Conservation (phyloP, 2,888 invertebrate genomes). For the Ligdia adustata region DNA sequence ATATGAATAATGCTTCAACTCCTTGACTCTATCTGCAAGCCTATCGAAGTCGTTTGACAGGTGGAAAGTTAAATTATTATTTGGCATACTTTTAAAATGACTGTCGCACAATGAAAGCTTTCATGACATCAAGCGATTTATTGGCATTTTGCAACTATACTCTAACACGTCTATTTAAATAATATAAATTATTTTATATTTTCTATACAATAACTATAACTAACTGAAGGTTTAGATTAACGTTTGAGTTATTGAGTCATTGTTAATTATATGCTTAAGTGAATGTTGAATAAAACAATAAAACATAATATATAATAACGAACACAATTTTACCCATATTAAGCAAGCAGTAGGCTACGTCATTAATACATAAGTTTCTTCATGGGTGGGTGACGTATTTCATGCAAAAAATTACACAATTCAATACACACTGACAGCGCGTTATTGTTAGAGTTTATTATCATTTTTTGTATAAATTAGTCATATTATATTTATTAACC, state of each 20-base stretch:
- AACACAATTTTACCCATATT: too few relatives aligned
- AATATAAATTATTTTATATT: not conserved
- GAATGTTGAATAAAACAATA: too few relatives aligned
- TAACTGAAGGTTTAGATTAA: not conserved
- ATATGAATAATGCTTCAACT: not conserved
- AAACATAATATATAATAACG: too few relatives aligned
- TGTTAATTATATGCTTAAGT: too few relatives aligned
- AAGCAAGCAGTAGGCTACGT: too few relatives aligned
- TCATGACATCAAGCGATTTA: slow-evolving; percentile 7
- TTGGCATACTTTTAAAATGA: slow-evolving; percentile 20
- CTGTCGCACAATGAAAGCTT: slow-evolving; percentile 18
- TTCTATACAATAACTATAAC: not conserved
- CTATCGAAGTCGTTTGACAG: slow-evolving; percentile 7
- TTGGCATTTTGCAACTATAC: not conserved
- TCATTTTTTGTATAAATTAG: slow-evolving; percentile 12
- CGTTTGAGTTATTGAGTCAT: too few relatives aligned
- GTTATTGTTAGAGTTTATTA: slow-evolving; percentile 1
- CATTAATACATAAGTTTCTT: too few relatives aligned
- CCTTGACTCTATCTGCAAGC: not conserved
- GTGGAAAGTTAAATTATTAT: slow-evolving; percentile 22
- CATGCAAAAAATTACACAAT: not conserved
- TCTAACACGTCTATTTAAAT: not conserved
- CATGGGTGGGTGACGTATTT: too few relatives aligned
- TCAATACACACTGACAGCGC: slow-evolving; percentile 3
- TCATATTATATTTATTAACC: slow-evolving; percentile 44